Evolutionary conservation across 2,888 invertebrate species (phyloP).

Genomic region (Aporophyla nigra): DNA sequence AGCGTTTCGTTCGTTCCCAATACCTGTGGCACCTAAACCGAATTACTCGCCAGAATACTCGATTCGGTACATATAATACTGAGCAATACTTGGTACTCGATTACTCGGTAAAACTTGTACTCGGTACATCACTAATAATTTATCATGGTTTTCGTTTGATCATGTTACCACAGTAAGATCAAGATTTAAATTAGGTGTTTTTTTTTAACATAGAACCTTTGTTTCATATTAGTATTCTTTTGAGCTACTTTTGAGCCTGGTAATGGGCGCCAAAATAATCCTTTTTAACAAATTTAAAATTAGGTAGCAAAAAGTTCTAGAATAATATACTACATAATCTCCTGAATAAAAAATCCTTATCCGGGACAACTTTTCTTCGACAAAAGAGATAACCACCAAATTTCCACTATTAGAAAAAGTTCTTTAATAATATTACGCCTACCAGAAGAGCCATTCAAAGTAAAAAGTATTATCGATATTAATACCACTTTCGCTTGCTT

Average conservation of each 20-base stretch:
- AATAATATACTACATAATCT: conserved; percentile 8
- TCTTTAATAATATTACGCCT: conserved; percentile 40
- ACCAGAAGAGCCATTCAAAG: conserved; percentile 41
- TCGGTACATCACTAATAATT: no score
- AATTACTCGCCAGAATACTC: no score
- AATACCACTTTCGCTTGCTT: conserved; percentile 62
- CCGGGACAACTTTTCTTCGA: conserved; percentile 16
- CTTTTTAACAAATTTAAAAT: conserved; percentile 5
- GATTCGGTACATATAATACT: no score
- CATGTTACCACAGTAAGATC: not conserved
- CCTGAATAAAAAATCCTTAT: conserved; percentile 34
- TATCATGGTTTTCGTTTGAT: not conserved
- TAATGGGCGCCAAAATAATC: not conserved
- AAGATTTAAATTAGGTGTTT: not conserved
- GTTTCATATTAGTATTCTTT: not conserved
- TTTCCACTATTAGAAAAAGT: conserved; percentile 59
- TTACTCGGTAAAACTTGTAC: no score
- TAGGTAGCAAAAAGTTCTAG: not conserved
- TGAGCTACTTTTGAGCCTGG: not conserved
- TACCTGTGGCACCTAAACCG: no score
- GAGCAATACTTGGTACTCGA: no score
- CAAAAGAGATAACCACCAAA: conserved; percentile 53
- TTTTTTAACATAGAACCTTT: not conserved
- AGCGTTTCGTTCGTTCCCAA: no score
- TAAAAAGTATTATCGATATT: conserved; percentile 66